phyloP scores from a whole-genome alignment of 2,113 vertebrate genomes.

The Alaudala cheleensis region DNA sequence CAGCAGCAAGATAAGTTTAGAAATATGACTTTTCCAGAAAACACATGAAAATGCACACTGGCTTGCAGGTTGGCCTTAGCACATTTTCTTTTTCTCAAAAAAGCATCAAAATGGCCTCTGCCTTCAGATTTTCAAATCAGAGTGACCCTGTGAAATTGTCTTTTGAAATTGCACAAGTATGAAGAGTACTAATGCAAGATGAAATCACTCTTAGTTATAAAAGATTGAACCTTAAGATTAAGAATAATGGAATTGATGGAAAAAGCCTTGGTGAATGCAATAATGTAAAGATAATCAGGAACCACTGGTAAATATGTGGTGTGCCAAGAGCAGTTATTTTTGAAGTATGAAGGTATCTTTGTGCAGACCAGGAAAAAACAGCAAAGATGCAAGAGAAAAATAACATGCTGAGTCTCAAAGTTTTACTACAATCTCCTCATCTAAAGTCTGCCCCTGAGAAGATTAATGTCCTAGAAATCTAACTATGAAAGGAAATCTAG shows the following conservation, averaged over 20 bases:
- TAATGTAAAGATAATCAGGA: background rate
- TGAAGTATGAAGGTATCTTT: background rate
- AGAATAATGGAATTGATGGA: background rate
- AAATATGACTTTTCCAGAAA: background rate
- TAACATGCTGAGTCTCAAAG: background rate
- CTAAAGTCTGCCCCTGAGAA: background rate
- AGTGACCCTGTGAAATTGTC: background rate
- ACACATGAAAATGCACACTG: background rate
- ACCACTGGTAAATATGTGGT: background rate
- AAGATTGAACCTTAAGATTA: background rate
- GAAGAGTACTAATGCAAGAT: background rate
- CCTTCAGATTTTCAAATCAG: background rate
- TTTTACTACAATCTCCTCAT: background rate
- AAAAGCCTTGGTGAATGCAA: background rate
- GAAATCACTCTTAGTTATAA: background rate
- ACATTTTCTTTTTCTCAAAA: background rate
- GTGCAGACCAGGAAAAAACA: background rate
- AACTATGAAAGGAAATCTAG: background rate
- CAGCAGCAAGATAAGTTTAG: background rate
- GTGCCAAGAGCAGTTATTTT: background rate
- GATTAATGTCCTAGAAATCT: background rate
- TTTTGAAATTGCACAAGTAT: background rate
- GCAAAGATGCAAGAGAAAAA: background rate
- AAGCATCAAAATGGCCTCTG: background rate
- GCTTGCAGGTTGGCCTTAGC: background rate